Percentiles rank a stretch among this genome's conserved stretches.
These are phyloP conservation scores for Parnassius apollo DNA, from an alignment of 2,888 invertebrate genomes.

Conservation along the genomic window DNA sequence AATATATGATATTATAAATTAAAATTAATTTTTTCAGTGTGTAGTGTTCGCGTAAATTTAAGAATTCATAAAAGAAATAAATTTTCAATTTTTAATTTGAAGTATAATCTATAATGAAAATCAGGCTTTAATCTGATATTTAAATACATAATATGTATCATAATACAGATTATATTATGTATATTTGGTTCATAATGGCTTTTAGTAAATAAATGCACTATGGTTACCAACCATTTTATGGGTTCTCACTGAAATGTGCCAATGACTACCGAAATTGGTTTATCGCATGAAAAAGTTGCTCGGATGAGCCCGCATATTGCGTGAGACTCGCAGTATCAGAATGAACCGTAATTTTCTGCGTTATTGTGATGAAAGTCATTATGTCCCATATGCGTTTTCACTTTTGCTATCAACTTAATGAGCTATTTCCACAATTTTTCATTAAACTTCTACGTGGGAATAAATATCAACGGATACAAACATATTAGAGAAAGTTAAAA, in stretches of 20 bases:
- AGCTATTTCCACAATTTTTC: conserved; percentile 22
- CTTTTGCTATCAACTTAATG: conserved; percentile 15
- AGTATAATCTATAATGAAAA: no score
- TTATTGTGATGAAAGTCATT: conserved; percentile 11
- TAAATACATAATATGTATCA: no score
- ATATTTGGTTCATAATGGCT: no score
- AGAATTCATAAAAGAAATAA: no score
- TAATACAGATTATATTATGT: no score
- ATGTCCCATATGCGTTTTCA: conserved; percentile 15
- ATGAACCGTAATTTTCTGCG: neutral
- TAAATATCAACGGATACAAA: neutral
- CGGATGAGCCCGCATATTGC: conserved; percentile 4
- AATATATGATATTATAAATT: no score
- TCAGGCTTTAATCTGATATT: no score
- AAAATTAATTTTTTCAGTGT: no score
- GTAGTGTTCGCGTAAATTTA: no score
- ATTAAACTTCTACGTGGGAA: conserved; percentile 14
- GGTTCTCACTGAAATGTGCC: neutral
- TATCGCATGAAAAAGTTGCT: neutral
- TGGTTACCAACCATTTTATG: no score
- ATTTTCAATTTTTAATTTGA: no score
- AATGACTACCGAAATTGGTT: neutral
- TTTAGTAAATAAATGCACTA: no score
- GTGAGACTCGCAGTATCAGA: neutral
- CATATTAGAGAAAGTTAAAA: neutral